Evolutionary conservation across 2,113 vertebrate species (phyloP), one percentile per base, ranked within the genome.

Genomic region (Carassius gibelio): DNA sequence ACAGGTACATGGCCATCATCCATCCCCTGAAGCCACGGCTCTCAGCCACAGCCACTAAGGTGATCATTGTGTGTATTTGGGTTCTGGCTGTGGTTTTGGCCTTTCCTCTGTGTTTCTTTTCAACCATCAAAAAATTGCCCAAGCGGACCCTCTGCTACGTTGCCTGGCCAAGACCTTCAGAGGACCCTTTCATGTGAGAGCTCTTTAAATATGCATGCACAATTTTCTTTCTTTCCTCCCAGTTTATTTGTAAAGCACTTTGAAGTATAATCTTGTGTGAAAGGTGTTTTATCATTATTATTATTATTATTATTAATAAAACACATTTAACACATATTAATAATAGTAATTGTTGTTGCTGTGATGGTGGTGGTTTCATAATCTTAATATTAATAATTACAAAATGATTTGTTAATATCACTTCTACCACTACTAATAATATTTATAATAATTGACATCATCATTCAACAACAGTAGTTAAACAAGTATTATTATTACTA

Each of bases 1-100:
- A 71, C 82, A 99, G 98, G 92, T 99, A 99, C 86, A 97, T 98
- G 96, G 98, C 97, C 87, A 99, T 99, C 89, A 99, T 98, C 69
- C 96, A 99, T 87, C 98, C 98, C 8, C 90, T 99, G 94, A 99
- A 98, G 86, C 97, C 98, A 45, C 95, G 98, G 50, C 92, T 99
- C 50, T 99, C 98, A 61, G 96, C 97, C 61, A 97, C 96, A 0
- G 96, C 95, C 86, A 99, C 98, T 62, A 97, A 96, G 69, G 95
- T 96, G 57, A 94, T 98, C 78, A 98, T 99, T 38, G 93, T 95
- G 80, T 96, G 96, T 85, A 99, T 99, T 91, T 99, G 98, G 98
- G 94, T 95, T 84, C 92, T 99, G 90, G 98, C 98, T 0, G 96
- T 99, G 90, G 93, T 97, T 17, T 92, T 99, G 87, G 98, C 98